Conservation (phyloP, 37 sponge, comb jelly and placozoan genomes). For the Amphimedon queenslandica region DNA sequence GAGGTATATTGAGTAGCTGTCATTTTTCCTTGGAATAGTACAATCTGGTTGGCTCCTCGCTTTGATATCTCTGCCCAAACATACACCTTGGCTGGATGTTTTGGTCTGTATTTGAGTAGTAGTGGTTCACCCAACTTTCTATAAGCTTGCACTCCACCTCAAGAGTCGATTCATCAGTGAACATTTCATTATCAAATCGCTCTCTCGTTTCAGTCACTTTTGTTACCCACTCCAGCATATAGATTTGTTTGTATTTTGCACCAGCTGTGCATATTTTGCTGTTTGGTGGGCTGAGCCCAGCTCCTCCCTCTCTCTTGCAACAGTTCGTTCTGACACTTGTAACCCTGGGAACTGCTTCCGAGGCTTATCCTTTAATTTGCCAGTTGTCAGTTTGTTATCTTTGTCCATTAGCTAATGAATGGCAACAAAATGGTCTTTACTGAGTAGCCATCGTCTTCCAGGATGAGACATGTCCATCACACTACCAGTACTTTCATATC, state of each 20-base stretch:
- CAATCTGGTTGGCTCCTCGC: neutral
- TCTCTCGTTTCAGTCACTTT: slow-evolving; percentile 8
- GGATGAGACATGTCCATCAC: neutral
- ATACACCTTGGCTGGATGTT: neutral
- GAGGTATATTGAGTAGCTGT: neutral
- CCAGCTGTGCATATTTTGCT: slow-evolving; percentile 33
- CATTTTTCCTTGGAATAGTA: neutral
- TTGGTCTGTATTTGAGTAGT: slow-evolving; percentile 12
- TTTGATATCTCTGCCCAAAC: neutral
- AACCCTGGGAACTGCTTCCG: slow-evolving; percentile 16
- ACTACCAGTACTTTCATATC: neutral
- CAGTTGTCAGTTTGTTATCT: slow-evolving; percentile 25
- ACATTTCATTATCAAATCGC: slow-evolving; percentile 36
- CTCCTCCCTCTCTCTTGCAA: slow-evolving; percentile 9
- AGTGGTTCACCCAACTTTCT: slow-evolving; percentile 9
- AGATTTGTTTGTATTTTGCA: slow-evolving; percentile 27
- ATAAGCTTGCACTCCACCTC: slow-evolving; percentile 22
- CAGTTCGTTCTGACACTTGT: slow-evolving; percentile 20
- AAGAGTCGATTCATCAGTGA: slow-evolving; percentile 26
- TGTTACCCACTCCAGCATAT: slow-evolving; percentile 16
- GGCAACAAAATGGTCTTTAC: neutral
- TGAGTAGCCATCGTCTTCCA: neutral
- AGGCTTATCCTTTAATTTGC: slow-evolving; percentile 6
- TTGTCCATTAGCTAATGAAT: neutral
- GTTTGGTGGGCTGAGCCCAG: slow-evolving; percentile 18